Base-by-base conservation (phyloP, 2,113 vertebrate species). In the Pterophyllum scalare region DNA sequence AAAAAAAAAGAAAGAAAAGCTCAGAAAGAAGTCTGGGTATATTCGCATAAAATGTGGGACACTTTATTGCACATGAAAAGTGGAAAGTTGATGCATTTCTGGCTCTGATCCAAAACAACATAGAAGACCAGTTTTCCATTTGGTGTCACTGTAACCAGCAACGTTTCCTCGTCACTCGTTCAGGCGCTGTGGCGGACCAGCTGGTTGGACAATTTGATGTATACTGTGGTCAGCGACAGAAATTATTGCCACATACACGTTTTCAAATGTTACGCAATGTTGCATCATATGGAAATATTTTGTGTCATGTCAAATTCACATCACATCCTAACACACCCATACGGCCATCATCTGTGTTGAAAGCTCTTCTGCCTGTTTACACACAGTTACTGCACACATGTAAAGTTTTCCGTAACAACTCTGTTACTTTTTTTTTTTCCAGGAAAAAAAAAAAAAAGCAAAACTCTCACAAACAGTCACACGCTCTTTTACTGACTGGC, bases 211-310 rank as follows among this genome's bases (percentile, higher is more conserved):
- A 8, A 88, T 90, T 74, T 82, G 58, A 89, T 81, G 62, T 83
- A 59, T 61, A 49, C 79, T 78, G 88, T 67, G 82, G 86, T 86
- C 72, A 24, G 72, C 79, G 81, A 87, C 75, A 87, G 81, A 83
- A 93, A 90, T 81, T 57, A 79, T 87, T 90, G 85, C 81, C 80
- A 89, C 80, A 92, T 57, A 49, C 7, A 26, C 52, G 77, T 83
- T 13, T 85, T 80, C 61, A 79, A 90, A 87, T 35, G 79, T 81
- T 83, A 81, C 74, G 33, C 57, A 88, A 78, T 24, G 75, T 90
- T 92, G 88, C 90, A 74, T 91, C 87, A 88, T 59, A 78, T 85
- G 84, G 82, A 92, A 92, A 90, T 82, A 70, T 86, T 88, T 81
- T 28, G 33, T 59, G 64, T 91, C 24, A 76, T 6, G 20, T 85